These are phyloP conservation scores for Lepidocyrtoides sp. DNA, from an alignment of 2,888 invertebrate species.

Conservation along the genomic window DNA sequence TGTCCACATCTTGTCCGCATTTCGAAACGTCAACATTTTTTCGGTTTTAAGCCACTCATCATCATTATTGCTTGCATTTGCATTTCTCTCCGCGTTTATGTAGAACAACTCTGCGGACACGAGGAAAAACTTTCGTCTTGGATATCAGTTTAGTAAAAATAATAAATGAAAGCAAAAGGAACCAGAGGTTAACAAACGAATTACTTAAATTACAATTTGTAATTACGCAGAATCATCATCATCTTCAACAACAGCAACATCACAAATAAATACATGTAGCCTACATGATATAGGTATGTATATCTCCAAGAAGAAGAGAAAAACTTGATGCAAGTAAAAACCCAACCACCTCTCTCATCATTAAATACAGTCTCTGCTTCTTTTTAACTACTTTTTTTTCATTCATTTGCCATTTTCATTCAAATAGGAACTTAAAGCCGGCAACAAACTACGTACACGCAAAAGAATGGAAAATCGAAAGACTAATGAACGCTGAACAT, in stretches of 20 bases:
- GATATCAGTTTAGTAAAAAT: background rate
- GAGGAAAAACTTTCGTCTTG: slow-evolving; percentile 20
- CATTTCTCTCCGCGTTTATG: background rate
- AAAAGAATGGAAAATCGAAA: slow-evolving; percentile 21
- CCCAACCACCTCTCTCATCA: background rate
- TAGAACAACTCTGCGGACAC: no score
- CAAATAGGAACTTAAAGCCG: background rate
- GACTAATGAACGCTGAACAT: slow-evolving; percentile 25
- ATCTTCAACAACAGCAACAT: no score
- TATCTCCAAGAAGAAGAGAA: background rate
- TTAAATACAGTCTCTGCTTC: background rate
- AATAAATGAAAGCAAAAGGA: background rate
- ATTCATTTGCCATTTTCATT: slow-evolving; percentile 37
- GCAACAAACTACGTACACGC: background rate
- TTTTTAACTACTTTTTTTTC: background rate
- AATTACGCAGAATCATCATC: background rate
- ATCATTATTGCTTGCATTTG: background rate
- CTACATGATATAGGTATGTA: background rate
- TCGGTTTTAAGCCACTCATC: background rate
- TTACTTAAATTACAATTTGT: background rate
- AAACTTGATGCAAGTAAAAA: background rate
- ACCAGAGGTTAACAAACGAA: background rate
- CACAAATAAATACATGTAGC: background rate
- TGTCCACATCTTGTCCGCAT: slow-evolving; percentile 9
- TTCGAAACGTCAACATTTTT: no score